phyloP scores from a whole-genome alignment of 2,888 invertebrate species.

The Melipona bicolor region DNA sequence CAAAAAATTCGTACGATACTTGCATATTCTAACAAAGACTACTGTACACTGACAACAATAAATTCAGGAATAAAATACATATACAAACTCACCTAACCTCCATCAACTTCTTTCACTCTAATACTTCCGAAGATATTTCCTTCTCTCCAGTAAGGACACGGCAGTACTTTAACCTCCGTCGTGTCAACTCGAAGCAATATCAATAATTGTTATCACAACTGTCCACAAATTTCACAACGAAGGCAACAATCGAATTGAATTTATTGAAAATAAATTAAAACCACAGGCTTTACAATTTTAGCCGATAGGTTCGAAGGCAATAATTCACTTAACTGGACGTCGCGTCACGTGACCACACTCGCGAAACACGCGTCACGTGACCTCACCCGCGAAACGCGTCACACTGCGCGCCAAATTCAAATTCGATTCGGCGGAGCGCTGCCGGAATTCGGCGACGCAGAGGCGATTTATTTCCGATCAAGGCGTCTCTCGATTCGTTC shows the following conservation, averaged over 20 bases:
- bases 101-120: neutral
- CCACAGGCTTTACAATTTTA: no score
- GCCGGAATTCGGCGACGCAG: no score
- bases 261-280: no score
- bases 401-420: neutral
- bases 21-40: no score
- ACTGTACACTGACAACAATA: no score
- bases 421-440: neutral
- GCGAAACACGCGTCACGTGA: neutral
- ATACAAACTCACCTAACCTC: neutral
- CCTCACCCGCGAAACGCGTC: neutral
- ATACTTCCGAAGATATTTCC: neutral
- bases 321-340: neutral
- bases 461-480: conserved; percentile 7
- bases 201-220: no score
- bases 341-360: neutral
- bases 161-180: neutral
- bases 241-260: neutral
- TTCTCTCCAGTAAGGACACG: no score
- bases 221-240: neutral
- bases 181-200: neutral
- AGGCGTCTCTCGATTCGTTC: neutral
- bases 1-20: no score
- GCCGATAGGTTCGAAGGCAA: neutral
- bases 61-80: neutral